phyloP scores from a whole-genome alignment of 2,113 vertebrate species.

The Nycticebus coucang region DNA sequence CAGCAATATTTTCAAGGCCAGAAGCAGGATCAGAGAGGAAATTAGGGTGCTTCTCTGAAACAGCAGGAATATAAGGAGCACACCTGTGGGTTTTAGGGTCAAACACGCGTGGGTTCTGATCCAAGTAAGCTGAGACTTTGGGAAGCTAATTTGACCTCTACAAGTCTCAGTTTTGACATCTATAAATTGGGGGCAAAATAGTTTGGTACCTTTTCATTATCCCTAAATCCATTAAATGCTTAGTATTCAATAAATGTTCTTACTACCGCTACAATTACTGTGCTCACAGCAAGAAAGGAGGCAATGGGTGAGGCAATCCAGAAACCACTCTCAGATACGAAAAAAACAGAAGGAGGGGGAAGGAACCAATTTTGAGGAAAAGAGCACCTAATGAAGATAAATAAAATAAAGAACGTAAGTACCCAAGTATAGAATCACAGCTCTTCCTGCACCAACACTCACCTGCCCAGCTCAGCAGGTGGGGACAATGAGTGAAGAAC shows the following conservation, averaged over 20 bases:
- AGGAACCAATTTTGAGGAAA: neutral
- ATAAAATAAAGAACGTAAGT: neutral
- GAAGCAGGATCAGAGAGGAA: neutral
- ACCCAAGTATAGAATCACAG: neutral
- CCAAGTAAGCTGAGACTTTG: neutral
- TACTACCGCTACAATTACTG: neutral
- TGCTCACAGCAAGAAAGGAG: too few relatives aligned
- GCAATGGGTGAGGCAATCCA: too few relatives aligned
- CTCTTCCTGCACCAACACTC: neutral
- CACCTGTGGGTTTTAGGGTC: neutral
- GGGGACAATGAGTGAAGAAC: neutral
- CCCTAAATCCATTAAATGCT: neutral
- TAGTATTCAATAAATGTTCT: neutral
- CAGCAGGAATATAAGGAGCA: neutral
- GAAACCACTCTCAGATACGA: neutral
- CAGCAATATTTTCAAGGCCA: neutral
- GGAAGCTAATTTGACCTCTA: neutral
- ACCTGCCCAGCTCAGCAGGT: neutral
- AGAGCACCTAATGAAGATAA: neutral
- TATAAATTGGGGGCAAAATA: neutral
- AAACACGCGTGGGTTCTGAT: neutral
- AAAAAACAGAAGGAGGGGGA: fast-evolving
- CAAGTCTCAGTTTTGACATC: neutral
- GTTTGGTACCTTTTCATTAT: neutral
- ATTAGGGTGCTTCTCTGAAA: neutral